Evolutionary conservation across 2,888 invertebrate species (phyloP).

Genomic region (Rhabditoides inermis): DNA sequence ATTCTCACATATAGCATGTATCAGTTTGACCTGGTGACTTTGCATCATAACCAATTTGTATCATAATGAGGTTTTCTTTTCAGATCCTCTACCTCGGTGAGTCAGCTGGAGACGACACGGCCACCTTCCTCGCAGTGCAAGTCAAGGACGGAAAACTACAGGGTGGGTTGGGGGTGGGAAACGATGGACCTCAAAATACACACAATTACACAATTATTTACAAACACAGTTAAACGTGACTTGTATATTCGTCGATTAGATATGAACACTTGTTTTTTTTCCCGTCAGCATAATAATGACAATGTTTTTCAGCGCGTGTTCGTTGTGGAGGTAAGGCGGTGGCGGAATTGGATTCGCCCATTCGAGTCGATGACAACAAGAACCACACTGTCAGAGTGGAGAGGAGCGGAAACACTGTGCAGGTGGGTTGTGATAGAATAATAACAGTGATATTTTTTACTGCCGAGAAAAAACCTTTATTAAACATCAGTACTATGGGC

Average conservation of each 20-base stretch:
- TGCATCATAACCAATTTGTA: too few species aligned
- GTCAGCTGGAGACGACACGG: constrained; percentile 21
- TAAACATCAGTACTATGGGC: too few species aligned
- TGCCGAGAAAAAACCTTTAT: too few species aligned
- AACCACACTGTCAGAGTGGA: constrained; percentile 32
- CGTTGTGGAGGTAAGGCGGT: constrained; percentile 4
- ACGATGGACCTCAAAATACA: too few species aligned
- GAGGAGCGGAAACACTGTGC: constrained; percentile 17
- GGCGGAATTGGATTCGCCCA: constrained; percentile 6
- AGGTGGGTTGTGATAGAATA: constrained; percentile 11
- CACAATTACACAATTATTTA: too few species aligned
- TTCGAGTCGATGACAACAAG: constrained; percentile 34
- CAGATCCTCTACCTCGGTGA: constrained; percentile 42
- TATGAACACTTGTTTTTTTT: background rate
- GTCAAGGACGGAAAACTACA: constrained; percentile 22
- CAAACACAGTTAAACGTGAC: too few species aligned
- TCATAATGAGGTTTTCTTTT: too few species aligned
- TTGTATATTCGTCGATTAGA: too few species aligned
- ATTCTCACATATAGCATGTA: too few species aligned
- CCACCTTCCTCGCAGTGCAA: constrained; percentile 26
- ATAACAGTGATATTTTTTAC: too few species aligned
- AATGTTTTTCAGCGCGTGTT: constrained; percentile 3
- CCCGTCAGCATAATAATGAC: background rate
- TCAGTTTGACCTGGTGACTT: too few species aligned
- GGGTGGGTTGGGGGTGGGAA: constrained; percentile 13